Evolutionary conservation across 1,140 invertebrate species (phyloP), one percentile per base, ranked within the genome.

Genomic region (Stegodyphus dumicola): DNA sequence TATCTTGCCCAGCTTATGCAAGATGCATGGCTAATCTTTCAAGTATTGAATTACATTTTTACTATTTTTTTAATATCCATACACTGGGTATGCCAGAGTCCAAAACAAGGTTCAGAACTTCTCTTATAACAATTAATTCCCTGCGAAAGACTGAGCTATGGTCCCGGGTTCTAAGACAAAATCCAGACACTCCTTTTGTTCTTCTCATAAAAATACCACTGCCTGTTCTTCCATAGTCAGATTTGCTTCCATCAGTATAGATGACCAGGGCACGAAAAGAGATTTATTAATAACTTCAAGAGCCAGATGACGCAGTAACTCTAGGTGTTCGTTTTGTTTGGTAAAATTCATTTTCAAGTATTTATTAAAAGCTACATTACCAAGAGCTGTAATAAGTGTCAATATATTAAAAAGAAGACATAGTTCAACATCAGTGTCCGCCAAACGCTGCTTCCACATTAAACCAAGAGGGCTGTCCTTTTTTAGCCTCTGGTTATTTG

Each of bases 381-480:
- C 18, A 70, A 49, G 48, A 33, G 17, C 11, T 52, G 64, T 54
- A 67, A 65, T 67, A 17, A 49, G 64, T 54, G 49, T 53, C 76
- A 66, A 53, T 6, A 7, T 13, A 67, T 7, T 54, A 69, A 78
- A 78, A 78, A 64, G 51, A 78, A 67, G 67, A 33, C 6, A 69
- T 2, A 64, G 51, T 65, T 69, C 49, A 53, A 69, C 49, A 49
- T 69, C 65, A 65, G 66, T 53, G 17, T 78, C 64, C 49, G 4
- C 64, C 64, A 78, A 78, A 51, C 2, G 56, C 75, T 66, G 13
- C n/a, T 54, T 77, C 49, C 48, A 49, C 18, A 77, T 66, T 51
- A 78, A 78, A 69, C 77, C 77, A 78, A 78, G 77, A 53, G 10
- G 65, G 7, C 0, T 78, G 13, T 78, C 76, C 10, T 69, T 78